A percentile compares a stretch with the other conserved stretches of the same genome.
Evolutionary conservation across 2,888 invertebrate species (phyloP).

Genomic region (Drosophila dives): DNA sequence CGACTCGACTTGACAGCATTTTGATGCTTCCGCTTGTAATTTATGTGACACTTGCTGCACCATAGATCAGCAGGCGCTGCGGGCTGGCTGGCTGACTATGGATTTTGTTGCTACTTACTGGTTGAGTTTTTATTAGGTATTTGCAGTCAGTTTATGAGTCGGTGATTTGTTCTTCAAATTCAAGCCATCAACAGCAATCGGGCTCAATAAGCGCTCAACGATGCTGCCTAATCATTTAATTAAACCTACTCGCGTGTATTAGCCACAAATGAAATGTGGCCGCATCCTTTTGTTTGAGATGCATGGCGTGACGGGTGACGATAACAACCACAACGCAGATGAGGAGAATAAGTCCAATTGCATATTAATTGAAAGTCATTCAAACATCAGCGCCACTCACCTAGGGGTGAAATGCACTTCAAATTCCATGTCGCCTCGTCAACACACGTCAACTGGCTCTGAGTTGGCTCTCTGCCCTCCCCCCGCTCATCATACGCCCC

Average conservation of each 20-base stretch:
- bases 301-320: constrained; percentile 15
- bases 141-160: constrained; percentile 50
- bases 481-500: constrained; percentile 13
- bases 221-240: constrained; percentile 53
- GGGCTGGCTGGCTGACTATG: constrained; percentile 34
- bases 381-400: constrained; percentile 22
- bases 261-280: not conserved
- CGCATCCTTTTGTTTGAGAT: constrained; percentile 39
- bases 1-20: constrained; percentile 66
- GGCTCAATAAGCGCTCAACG: constrained; percentile 28
- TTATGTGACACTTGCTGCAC: constrained; percentile 79
- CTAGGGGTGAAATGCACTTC: constrained; percentile 23
- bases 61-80: constrained; percentile 72
- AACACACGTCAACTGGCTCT: constrained; percentile 11
- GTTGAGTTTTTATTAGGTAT: constrained; percentile 62
- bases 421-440: not conserved
- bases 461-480: not conserved
- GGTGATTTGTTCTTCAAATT: constrained; percentile 64
- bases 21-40: constrained; percentile 80
- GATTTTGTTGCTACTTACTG: constrained; percentile 23
- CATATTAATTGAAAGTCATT: constrained; percentile 69
- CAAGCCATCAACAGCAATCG: constrained; percentile 50
- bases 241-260: constrained; percentile 14
- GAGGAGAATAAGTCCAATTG: constrained; percentile 41
- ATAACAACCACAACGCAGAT: not conserved